phyloP scores from a whole-genome alignment of 2,113 vertebrate species.

The Calcarius ornatus region DNA sequence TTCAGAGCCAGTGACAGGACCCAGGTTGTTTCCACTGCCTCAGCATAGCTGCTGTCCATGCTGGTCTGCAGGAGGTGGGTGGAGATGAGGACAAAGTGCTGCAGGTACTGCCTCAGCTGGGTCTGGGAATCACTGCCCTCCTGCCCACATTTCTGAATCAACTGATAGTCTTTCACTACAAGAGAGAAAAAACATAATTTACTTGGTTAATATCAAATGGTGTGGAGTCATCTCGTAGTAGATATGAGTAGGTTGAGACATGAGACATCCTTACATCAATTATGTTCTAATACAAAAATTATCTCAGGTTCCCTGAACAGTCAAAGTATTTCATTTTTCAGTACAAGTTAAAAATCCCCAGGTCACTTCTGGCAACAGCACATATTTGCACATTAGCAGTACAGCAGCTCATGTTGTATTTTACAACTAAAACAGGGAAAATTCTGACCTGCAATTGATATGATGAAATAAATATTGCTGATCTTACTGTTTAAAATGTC shows the following conservation, averaged over 20 bases:
- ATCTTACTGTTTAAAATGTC: neutral
- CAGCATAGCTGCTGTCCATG: constrained; percentile 80
- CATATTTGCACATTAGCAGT: neutral
- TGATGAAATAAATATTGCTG: neutral
- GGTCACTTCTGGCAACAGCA: neutral
- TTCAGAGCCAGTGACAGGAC: constrained; percentile 91
- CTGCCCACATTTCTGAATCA: constrained; percentile 83
- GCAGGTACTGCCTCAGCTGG: constrained; percentile 84
- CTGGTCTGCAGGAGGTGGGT: constrained; percentile 86
- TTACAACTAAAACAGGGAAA: neutral
- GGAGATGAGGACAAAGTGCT: constrained; percentile 87
- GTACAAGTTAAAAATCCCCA: neutral
- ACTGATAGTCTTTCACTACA: constrained; percentile 93
- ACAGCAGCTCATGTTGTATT: neutral
- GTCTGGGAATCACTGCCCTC: constrained; percentile 55
- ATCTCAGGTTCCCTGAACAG: neutral
- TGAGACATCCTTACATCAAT: neutral
- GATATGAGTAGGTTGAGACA: neutral
- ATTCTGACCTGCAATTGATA: neutral
- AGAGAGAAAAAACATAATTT: neutral
- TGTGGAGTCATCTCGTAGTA: neutral
- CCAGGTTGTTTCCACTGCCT: constrained; percentile 95
- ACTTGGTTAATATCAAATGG: neutral
- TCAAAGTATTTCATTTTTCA: neutral
- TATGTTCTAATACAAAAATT: neutral